phyloP scores from a whole-genome alignment of 1,140 invertebrate genomes.

The Hyposmocoma kahamanoa region DNA sequence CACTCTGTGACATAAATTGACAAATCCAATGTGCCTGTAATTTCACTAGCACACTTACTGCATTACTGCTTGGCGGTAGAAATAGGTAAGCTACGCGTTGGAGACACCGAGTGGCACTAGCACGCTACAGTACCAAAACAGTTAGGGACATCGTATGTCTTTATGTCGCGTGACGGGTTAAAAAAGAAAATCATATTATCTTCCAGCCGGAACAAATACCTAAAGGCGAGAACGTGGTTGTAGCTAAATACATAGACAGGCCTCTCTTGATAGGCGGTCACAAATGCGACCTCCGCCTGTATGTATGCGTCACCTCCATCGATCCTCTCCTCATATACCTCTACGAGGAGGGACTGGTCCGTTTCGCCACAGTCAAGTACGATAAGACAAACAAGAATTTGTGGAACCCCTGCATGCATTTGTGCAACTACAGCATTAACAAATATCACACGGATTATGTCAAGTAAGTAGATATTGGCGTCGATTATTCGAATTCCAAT shows the following conservation, averaged over 20 bases:
- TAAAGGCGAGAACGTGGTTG: slow-evolving; percentile 91
- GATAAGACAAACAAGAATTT: slow-evolving; percentile 85
- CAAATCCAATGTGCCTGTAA: too few relatives aligned
- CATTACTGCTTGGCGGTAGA: too few relatives aligned
- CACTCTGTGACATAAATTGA: too few relatives aligned
- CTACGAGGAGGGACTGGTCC: slow-evolving; percentile 90
- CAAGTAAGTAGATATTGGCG: slow-evolving; percentile 80
- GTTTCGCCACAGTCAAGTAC: slow-evolving; percentile 92
- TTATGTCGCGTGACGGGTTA: too few relatives aligned
- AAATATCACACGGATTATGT: slow-evolving; percentile 94
- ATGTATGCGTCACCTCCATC: slow-evolving; percentile 89
- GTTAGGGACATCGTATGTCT: too few relatives aligned
- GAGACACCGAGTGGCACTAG: too few relatives aligned
- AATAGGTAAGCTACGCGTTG: too few relatives aligned
- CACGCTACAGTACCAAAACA: too few relatives aligned
- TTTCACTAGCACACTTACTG: too few relatives aligned
- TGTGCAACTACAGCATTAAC: slow-evolving; percentile 96
- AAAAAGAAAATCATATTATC: slow-evolving; percentile 7
- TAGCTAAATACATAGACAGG: slow-evolving; percentile 94
- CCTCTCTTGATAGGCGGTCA: slow-evolving; percentile 96
- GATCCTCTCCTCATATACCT: slow-evolving; percentile 89
- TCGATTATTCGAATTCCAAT: too few relatives aligned
- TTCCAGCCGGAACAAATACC: slow-evolving; percentile 91
- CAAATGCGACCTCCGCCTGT: slow-evolving; percentile 93
- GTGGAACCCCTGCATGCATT: slow-evolving; percentile 94